These are phyloP conservation scores for Metellina segmentata DNA, from an alignment of 2,888 invertebrate genomes.

Conservation along the genomic window DNA sequence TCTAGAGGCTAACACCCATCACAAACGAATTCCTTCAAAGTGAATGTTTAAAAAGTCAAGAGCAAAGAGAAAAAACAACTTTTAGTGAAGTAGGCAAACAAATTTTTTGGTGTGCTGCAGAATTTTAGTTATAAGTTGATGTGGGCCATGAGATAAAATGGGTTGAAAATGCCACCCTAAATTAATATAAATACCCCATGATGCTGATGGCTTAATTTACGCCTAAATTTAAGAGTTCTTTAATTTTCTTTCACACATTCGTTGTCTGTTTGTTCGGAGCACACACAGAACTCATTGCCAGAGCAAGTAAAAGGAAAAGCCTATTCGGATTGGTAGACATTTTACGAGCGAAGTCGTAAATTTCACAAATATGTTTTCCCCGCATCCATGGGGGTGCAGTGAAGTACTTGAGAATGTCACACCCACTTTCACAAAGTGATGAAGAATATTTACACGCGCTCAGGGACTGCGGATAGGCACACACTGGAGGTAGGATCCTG, in stretches of 20 bases:
- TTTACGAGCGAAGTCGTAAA: slow-evolving; percentile 45
- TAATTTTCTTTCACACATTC: neutral
- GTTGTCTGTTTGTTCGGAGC: neutral
- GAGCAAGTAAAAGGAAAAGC: too few species aligned
- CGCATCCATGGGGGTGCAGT: neutral
- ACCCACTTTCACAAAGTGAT: slow-evolving; percentile 49
- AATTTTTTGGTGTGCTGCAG: too few species aligned
- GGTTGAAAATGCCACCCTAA: neutral
- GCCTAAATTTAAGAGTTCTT: neutral
- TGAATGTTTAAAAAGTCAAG: too few species aligned
- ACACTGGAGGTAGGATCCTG: neutral
- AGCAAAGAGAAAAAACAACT: too few species aligned
- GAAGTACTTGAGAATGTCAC: slow-evolving; percentile 22
- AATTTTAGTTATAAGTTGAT: too few species aligned
- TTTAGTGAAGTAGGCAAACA: too few species aligned
- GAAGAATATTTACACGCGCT: slow-evolving; percentile 24
- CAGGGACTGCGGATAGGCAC: neutral
- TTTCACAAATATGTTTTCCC: slow-evolving; percentile 43
- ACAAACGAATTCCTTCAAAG: too few species aligned
- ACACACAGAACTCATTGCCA: neutral
- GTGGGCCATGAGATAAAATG: too few species aligned
- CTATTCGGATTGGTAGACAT: neutral
- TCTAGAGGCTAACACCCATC: too few species aligned
- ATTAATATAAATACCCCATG: neutral
- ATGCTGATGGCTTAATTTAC: neutral